Percentiles rank a stretch among this genome's conserved stretches.
Evolutionary conservation across 2,888 invertebrate species (phyloP).

Genomic region (Macropis europaea): DNA sequence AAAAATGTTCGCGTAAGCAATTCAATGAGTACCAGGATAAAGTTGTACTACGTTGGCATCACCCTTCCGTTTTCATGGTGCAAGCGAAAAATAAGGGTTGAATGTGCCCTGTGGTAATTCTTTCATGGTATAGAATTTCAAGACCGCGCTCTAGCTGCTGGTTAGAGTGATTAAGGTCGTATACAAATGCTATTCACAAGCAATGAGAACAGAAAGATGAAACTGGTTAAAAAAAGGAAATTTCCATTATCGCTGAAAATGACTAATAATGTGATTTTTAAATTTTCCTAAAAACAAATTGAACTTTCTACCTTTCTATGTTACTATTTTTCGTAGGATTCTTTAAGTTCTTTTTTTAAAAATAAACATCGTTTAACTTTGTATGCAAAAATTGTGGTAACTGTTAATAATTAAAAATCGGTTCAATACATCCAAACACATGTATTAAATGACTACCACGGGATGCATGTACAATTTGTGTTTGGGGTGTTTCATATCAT

Average conservation of each 20-base stretch:
- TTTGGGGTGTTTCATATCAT: no score
- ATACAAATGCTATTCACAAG: constrained; percentile 76
- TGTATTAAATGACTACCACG: no score
- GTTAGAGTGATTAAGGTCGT: constrained; percentile 73
- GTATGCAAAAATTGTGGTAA: no score
- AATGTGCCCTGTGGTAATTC: constrained; percentile 54
- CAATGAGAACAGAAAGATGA: constrained; percentile 41
- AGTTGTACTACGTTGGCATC: no score
- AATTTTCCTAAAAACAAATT: background rate
- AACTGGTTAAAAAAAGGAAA: constrained; percentile 56
- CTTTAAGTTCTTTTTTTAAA: background rate
- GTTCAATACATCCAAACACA: no score
- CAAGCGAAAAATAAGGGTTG: constrained; percentile 28
- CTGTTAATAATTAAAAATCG: no score
- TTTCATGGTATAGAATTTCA: constrained; percentile 34
- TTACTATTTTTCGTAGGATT: background rate
- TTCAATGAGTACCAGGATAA: no score
- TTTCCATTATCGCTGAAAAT: constrained; percentile 68
- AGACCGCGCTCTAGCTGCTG: constrained; percentile 54
- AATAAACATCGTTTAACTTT: no score
- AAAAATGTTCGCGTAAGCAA: constrained; percentile 54
- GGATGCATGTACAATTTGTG: no score
- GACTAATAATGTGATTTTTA: constrained; percentile 16
- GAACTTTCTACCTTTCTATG: background rate
- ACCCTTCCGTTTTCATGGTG: constrained; percentile 51